These are phyloP conservation scores for Pelvicachromis taeniatus DNA, from an alignment of 2,113 vertebrate species.

Conservation along the genomic window DNA sequence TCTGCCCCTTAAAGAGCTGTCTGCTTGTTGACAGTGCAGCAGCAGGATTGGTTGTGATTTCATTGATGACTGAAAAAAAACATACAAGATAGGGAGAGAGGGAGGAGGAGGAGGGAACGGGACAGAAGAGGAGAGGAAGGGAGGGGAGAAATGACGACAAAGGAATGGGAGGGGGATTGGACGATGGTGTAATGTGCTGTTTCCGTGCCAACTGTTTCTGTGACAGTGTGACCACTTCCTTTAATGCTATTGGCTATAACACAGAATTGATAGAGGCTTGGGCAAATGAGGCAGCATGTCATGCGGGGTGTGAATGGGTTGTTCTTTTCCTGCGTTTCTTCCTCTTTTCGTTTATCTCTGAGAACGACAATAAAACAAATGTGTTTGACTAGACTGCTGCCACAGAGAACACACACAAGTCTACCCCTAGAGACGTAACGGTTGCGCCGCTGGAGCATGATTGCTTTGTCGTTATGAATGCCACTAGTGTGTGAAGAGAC, in stretches of 20 bases:
- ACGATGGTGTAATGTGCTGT: constrained; percentile 75
- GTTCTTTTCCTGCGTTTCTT: background rate
- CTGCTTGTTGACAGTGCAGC: constrained; percentile 18
- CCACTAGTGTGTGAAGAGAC: constrained; percentile 38
- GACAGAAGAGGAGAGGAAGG: constrained; percentile 21
- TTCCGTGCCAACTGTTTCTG: constrained; percentile 80
- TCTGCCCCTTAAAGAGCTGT: constrained; percentile 2
- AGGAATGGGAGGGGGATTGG: constrained; percentile 69
- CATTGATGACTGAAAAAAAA: constrained; percentile 73
- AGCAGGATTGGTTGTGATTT: constrained; percentile 68
- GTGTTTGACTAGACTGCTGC: background rate
- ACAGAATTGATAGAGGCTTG: constrained; percentile 51
- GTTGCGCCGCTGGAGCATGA: background rate
- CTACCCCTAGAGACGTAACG: background rate
- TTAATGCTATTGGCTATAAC: constrained; percentile 67
- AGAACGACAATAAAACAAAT: background rate
- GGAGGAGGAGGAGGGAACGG: constrained; percentile 23
- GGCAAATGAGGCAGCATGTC: constrained; percentile 56
- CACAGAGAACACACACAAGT: background rate
- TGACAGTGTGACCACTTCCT: constrained; percentile 74
- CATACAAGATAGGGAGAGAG: constrained; percentile 58
- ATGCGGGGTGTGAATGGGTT: constrained; percentile 36
- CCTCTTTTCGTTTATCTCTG: constrained; percentile 13
- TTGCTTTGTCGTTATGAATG: constrained; percentile 43
- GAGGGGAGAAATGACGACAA: constrained; percentile 64